Conservation (phyloP, 1,140 invertebrate species). For the Campoletis sonorensis region DNA sequence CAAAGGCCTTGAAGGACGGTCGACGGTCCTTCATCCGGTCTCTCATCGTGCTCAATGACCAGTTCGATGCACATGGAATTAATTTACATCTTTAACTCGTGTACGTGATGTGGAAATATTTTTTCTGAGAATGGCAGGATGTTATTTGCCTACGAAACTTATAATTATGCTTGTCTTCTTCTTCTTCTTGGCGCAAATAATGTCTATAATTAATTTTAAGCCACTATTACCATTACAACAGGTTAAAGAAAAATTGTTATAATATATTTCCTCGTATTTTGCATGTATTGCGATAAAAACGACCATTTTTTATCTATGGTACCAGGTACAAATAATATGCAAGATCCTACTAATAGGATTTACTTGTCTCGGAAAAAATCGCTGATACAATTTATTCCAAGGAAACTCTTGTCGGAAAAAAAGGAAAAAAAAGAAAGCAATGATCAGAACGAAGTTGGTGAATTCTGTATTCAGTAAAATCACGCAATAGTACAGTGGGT, state of each 20-base stretch:
- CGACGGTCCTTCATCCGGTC: background rate
- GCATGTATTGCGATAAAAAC: background rate
- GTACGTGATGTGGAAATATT: conserved; percentile 16
- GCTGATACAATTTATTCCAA: background rate
- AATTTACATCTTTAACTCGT: conserved; percentile 26
- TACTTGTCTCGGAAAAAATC: background rate
- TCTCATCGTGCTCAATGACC: background rate
- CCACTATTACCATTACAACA: too few relatives aligned
- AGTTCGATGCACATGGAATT: conserved; percentile 2
- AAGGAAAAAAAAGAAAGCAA: too few relatives aligned
- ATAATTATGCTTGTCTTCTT: conserved; percentile 9
- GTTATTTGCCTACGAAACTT: background rate
- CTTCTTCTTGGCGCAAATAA: conserved; percentile 7
- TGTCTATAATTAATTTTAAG: background rate
- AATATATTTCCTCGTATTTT: background rate
- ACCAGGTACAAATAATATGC: background rate
- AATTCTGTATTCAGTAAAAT: too few relatives aligned
- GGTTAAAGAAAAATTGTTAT: background rate
- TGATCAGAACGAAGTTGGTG: too few relatives aligned
- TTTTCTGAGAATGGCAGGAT: background rate
- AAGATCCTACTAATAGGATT: too few relatives aligned
- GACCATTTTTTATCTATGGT: background rate
- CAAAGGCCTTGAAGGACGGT: background rate
- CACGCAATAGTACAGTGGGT: too few relatives aligned
- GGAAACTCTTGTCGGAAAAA: background rate